Base-by-base conservation (phyloP, 2,888 invertebrate genomes). In the Cryptops parisi region DNA sequence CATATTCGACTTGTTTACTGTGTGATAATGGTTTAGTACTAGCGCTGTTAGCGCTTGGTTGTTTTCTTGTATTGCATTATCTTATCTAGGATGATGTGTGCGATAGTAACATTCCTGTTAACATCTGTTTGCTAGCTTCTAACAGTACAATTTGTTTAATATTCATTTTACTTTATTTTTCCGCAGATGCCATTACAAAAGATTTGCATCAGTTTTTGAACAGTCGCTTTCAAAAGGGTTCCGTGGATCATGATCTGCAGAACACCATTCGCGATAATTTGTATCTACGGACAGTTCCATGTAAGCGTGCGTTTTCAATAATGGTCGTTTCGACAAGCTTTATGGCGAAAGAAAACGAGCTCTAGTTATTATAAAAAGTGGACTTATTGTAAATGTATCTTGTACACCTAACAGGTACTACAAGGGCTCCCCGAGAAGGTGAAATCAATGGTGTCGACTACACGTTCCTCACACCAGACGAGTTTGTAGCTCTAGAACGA, bases 391-490 rank as follows among this genome's bases (percentile, higher is more conserved):
- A n/a, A n/a, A n/a, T n/a, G n/a, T n/a, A n/a, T n/a, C n/a, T n/a
- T n/a, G n/a, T n/a, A n/a, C 53, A 33, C 27, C 47, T 60, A 63
- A 25, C 60, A 71, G 78, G 76, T 61, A 78, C 78, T 19, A 78
- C 78, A 1, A 64, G 78, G 50, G 64, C 68, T 23, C 73, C 74
- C 15, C 65, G 76, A 57, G 71, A 72, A 47, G 77, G 75, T 33
- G 78, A 79, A 67, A 69, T 75, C 33, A 75, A 77, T 66, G 78
- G 78, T 22, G 74, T 76, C 40, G 78, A 79, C 65, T 79, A 79
- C 63, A 75, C 74, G 19, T 78, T 78, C 63, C 68, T 78, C 39
- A 68, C 68, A 19, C 64, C 69, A 44, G 75, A 77, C 56, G 74
- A 76, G 59, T 78, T 78, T 64, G 65, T 70, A 58, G 73, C 71